Conservation (phyloP, 2,113 vertebrate genomes). For the Pagrus major region DNA sequence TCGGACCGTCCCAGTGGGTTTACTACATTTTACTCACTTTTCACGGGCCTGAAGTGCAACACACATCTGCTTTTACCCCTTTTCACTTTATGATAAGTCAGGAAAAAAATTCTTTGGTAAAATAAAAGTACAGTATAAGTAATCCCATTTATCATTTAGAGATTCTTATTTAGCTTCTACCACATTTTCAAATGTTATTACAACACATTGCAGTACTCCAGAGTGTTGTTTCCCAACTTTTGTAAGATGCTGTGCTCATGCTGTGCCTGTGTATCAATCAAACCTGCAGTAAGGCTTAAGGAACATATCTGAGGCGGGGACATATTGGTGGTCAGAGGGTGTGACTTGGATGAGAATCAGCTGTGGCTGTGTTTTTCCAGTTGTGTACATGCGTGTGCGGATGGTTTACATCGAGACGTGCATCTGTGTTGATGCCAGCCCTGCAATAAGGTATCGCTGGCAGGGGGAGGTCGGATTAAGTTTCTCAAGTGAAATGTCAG, state of each 20-base stretch:
- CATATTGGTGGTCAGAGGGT: conserved; percentile 37
- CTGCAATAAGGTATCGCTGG: conserved; percentile 67
- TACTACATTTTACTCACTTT: background rate
- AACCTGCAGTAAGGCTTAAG: conserved; percentile 36
- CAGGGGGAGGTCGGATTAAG: conserved; percentile 49
- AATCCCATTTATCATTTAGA: background rate
- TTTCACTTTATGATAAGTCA: background rate
- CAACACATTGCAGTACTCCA: background rate
- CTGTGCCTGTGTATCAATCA: conserved; percentile 42
- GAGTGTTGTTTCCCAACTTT: conserved; percentile 17
- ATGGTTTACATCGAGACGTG: conserved; percentile 46
- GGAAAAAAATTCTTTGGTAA: background rate
- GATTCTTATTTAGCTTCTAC: background rate
- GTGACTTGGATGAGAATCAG: conserved; percentile 61
- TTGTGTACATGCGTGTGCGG: conserved; percentile 51
- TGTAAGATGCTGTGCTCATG: background rate
- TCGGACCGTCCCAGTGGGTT: no score
- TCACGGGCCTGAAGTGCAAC: background rate
- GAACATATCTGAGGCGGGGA: conserved; percentile 35
- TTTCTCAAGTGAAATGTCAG: conserved; percentile 75
- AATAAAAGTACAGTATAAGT: background rate
- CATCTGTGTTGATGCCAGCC: conserved; percentile 22
- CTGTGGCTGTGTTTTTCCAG: conserved; percentile 54
- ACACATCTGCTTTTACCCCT: background rate
- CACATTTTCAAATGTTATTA: background rate